Evolutionary conservation across 2,113 vertebrate species (phyloP), one percentile per base, ranked within the genome.

Genomic region (Dromas ardeola): DNA sequence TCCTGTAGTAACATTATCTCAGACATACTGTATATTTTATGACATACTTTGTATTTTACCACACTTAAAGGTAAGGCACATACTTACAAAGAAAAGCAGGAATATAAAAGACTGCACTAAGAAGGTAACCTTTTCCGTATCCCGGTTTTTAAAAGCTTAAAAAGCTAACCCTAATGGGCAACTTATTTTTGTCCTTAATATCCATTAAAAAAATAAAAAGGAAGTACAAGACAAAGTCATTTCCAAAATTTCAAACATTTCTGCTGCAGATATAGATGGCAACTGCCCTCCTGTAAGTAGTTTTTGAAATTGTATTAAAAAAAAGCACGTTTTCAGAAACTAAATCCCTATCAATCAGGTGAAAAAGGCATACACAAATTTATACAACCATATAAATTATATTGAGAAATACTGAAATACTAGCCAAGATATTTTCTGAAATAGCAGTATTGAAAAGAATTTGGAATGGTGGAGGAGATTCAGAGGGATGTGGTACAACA

Each of bases 1-100:
- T 96, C 53, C 92, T 85, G 43, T 50, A 79, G 93, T 87, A 94
- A 93, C 43, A 72, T 95, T 95, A 85, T 94, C 58, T 85, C 84
- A 96, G 34, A 10, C 47, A n/a, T 69, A 43, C 36, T 79, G 34
- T 72, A 17, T 80, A 80, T 85, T 94, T 96, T 97, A 95, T 91
- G 61, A 26, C 43, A 53, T 43, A 43, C 7, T 25, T 92, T 83
- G n/a, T 74, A 79, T 88, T 87, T 95, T 90, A 72, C 47, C 47
- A 63, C 49, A 69, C 22, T 85, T 87, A 90, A 67, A 93, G 6
- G 56, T 69, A 90, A 87, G 86, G 81, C 32, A 59, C 42, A 71
- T 47, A 81, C 67, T 83, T 94, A 66, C 34, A 93, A 84, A 89
- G 77, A 84, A 94, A 93, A 89, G 14, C 38, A 76, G 23, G 56